Percentiles rank a stretch among this genome's conserved stretches.
Conservation (phyloP, 1,140 invertebrate species). For the Pseudomyrmex cubaensis region DNA sequence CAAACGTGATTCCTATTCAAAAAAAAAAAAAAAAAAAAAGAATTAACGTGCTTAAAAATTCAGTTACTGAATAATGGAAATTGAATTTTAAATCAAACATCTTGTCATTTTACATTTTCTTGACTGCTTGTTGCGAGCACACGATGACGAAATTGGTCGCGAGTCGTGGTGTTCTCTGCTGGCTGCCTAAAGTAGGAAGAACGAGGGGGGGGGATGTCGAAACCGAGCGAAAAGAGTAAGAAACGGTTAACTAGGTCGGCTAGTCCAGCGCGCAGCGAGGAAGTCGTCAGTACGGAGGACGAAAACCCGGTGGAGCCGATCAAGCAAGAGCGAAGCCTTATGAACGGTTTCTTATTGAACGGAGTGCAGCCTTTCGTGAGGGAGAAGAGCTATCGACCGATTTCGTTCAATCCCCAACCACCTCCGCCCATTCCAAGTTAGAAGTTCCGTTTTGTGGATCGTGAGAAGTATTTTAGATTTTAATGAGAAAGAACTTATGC, state of each 20-base stretch:
- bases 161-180: constrained; percentile 47
- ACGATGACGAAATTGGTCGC: neutral
- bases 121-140: neutral
- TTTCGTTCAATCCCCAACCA: constrained; percentile 80
- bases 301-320: constrained; percentile 74
- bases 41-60: neutral
- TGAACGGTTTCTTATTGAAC: constrained; percentile 74
- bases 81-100: neutral
- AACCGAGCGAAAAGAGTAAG: constrained; percentile 63
- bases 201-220: neutral
- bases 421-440: constrained; percentile 76
- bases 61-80: neutral
- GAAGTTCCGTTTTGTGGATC: constrained; percentile 24
- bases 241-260: constrained; percentile 77
- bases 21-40: neutral
- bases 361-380: constrained; percentile 80
- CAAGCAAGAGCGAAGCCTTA: constrained; percentile 69
- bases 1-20: constrained; percentile 17
- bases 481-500: neutral
- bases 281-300: constrained; percentile 72
- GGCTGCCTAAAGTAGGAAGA: constrained; percentile 28
- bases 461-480: constrained; percentile 9
- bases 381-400: constrained; percentile 82
- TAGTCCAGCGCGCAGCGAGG: constrained; percentile 76
- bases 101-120: neutral